Percentiles rank a stretch among this genome's conserved stretches.
phyloP scores from a whole-genome alignment of 1,140 invertebrate species.

The Acromyrmex heyeri region DNA sequence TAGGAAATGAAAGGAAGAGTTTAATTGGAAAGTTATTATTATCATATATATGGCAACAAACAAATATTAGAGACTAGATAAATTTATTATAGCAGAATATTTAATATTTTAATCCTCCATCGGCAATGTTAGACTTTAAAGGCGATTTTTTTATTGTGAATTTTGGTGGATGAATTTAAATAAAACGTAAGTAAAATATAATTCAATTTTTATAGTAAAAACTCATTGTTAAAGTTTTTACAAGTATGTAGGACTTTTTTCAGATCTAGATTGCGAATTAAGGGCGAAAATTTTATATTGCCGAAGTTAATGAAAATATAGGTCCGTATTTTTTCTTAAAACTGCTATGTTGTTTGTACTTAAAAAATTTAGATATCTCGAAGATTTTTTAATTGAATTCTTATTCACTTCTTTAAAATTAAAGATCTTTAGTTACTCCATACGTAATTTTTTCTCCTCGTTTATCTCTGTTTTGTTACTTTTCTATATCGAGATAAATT shows the following conservation, averaged over 20 bases:
- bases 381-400: background rate
- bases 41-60: no score
- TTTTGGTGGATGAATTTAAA: no score
- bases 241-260: no score
- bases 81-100: background rate
- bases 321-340: background rate
- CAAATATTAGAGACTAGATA: background rate
- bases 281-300: no score
- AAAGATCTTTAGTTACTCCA: background rate
- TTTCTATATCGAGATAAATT: background rate
- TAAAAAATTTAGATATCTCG: background rate
- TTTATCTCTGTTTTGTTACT: background rate
- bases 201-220: no score
- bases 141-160: no score
- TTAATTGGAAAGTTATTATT: slow-evolving; percentile 3
- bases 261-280: no score
- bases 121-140: no score
- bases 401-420: background rate
- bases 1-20: no score
- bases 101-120: background rate
- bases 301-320: no score
- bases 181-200: no score
- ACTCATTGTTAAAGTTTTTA: no score
- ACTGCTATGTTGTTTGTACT: background rate
- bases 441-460: background rate